Percentiles rank a stretch among this genome's conserved stretches.
Conservation (phyloP, 2,113 vertebrate genomes). For the Heterotilapia buettikoferi region DNA sequence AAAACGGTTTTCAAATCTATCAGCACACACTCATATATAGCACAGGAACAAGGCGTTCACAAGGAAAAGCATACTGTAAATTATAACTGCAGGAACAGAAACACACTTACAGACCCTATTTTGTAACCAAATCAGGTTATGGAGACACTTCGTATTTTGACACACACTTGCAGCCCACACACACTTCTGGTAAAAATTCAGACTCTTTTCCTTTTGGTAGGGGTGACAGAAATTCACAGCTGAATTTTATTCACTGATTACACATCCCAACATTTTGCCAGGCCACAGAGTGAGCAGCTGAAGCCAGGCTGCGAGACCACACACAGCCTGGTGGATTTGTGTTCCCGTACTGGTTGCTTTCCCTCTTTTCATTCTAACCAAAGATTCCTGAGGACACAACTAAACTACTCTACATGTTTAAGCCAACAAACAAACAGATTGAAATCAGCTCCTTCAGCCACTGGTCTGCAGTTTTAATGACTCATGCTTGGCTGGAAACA, state of each 20-base stretch:
- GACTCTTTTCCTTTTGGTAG: background rate
- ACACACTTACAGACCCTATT: background rate
- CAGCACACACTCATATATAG: background rate
- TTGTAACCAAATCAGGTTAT: background rate
- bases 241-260: background rate
- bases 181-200: background rate
- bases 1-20: background rate
- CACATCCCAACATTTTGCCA: background rate
- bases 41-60: background rate
- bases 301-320: background rate
- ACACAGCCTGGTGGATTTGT: background rate
- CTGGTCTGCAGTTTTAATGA: background rate
- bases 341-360: background rate
- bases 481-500: background rate
- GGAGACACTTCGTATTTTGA: background rate
- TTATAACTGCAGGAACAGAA: background rate
- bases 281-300: background rate
- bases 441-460: background rate
- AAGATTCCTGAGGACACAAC: background rate
- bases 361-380: background rate
- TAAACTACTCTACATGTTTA: background rate
- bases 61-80: background rate
- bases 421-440: background rate
- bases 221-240: background rate
- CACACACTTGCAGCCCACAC: background rate